Percentiles rank a stretch among this genome's conserved stretches.
Conservation (phyloP, 92 coral and sea anemone species). For the Montipora capitata region DNA sequence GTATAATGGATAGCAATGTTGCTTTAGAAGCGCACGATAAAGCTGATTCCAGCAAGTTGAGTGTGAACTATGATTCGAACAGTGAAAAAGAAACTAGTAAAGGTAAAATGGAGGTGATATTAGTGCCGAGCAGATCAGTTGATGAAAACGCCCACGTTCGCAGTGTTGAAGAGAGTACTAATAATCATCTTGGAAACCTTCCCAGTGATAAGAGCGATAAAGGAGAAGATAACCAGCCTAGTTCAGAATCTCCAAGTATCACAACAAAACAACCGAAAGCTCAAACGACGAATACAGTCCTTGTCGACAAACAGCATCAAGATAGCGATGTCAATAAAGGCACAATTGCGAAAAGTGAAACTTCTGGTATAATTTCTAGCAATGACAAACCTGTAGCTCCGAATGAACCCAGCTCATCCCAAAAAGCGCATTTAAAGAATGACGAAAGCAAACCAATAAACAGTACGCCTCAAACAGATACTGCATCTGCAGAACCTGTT, state of each 20-base stretch:
- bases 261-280: conserved; percentile 2
- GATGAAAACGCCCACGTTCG: conserved; percentile 50
- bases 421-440: neutral
- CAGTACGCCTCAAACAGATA: conserved; percentile 32
- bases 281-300: neutral
- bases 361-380: conserved; percentile 10
- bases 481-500: conserved; percentile 63
- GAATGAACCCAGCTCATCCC: neutral
- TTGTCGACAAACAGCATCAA: conserved; percentile 5
- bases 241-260: neutral
- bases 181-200: neutral
- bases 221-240: neutral
- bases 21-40: neutral
- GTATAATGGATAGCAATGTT: neutral
- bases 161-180: conserved; percentile 10
- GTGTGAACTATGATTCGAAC: neutral
- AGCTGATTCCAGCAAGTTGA: conserved; percentile 31
- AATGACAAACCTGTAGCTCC: conserved; percentile 18
- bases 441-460: conserved; percentile 20
- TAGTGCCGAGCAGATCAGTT: neutral
- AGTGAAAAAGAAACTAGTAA: neutral
- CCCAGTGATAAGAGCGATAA: conserved; percentile 36
- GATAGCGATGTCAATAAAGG: neutral
- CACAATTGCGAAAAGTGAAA: conserved; percentile 4
- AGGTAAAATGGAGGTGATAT: neutral